These are phyloP conservation scores for Microtus montanus DNA, from an alignment of 2,113 vertebrate species.

Conservation along the genomic window DNA sequence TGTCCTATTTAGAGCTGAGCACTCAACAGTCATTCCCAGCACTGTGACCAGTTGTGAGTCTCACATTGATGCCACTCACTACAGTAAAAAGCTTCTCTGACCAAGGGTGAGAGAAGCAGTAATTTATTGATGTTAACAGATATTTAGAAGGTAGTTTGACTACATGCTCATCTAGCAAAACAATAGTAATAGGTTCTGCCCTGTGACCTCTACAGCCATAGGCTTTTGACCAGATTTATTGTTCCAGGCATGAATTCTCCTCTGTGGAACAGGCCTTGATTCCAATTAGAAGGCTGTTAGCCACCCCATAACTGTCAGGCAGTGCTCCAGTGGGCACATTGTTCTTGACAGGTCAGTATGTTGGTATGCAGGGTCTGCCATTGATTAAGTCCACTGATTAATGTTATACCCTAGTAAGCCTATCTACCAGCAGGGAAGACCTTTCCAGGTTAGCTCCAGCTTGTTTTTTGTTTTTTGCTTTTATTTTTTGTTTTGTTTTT, in stretches of 20 bases:
- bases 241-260: neutral
- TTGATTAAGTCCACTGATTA: neutral
- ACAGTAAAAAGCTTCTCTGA: neutral
- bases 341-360: neutral
- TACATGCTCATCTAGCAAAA: neutral
- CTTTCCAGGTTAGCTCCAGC: neutral
- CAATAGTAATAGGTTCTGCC: neutral
- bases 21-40: neutral
- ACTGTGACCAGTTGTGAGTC: neutral
- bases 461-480: neutral
- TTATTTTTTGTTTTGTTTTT: neutral
- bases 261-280: neutral
- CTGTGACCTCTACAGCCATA: neutral
- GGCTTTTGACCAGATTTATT: neutral
- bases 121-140: neutral
- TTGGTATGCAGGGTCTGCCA: neutral
- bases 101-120: neutral
- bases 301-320: neutral
- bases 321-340: neutral
- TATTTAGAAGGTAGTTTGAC: neutral
- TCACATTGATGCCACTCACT: neutral
- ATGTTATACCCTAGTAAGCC: neutral
- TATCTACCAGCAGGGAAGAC: neutral
- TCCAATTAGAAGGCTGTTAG: slow-evolving; percentile 2
- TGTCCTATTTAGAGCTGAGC: neutral